These are phyloP conservation scores for Andrena camellia DNA, from an alignment of 2,888 invertebrate genomes.

Conservation along the genomic window DNA sequence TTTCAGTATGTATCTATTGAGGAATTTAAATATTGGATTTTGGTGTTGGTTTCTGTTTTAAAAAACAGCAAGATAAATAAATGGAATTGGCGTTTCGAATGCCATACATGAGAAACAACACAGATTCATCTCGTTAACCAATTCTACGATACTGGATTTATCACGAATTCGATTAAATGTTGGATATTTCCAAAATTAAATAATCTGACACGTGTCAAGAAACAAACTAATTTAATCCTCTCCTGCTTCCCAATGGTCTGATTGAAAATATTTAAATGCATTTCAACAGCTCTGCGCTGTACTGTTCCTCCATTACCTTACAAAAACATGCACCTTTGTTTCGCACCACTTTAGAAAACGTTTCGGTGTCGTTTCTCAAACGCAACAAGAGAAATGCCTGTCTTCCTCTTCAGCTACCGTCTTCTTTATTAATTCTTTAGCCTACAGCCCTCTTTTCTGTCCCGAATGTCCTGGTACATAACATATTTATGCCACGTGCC, in stretches of 20 bases:
- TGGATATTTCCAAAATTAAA: no score
- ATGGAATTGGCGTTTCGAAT: no score
- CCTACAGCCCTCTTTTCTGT: not conserved
- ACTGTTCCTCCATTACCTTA: not conserved
- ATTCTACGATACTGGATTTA: no score
- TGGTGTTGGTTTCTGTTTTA: no score
- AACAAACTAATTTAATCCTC: no score
- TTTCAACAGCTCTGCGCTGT: not conserved
- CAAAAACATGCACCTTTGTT: not conserved
- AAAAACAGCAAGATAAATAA: no score
- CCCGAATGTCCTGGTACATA: not conserved
- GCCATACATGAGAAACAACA: no score
- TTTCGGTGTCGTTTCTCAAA: not conserved
- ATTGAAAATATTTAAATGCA: not conserved
- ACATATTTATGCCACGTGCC: constrained; percentile 6
- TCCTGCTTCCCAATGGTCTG: not conserved
- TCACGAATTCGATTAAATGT: no score
- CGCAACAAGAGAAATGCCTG: not conserved
- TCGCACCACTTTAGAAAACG: not conserved
- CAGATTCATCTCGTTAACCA: no score
- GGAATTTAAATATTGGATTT: no score
- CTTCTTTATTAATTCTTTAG: constrained; percentile 27
- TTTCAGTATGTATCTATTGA: no score
- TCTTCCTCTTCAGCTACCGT: not conserved
- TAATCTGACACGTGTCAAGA: no score